Evolutionary conservation across 2,888 invertebrate species (phyloP).

Genomic region (Callosobruchus maculatus): DNA sequence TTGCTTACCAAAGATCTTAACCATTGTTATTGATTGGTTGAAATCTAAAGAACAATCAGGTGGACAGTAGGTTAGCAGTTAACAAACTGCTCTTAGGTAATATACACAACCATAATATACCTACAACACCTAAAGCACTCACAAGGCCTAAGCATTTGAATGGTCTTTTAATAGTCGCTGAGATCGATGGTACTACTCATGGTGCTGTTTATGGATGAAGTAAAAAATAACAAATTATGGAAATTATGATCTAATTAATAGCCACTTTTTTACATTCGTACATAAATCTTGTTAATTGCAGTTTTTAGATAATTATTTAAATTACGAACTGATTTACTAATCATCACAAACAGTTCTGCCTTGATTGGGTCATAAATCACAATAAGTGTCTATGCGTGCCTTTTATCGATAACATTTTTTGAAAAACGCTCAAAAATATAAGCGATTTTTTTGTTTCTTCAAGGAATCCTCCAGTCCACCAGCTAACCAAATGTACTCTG

Average conservation of each 20-base stretch:
- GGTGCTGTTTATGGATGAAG: not conserved
- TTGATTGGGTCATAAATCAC: not conserved
- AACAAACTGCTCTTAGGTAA: too few relatives aligned
- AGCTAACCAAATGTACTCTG: too few relatives aligned
- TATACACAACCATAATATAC: too few relatives aligned
- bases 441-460: too few relatives aligned
- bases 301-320: not conserved
- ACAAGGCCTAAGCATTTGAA: not conserved
- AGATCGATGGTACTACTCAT: not conserved
- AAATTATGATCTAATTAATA: not conserved
- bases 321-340: not conserved
- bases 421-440: too few relatives aligned
- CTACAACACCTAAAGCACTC: not conserved
- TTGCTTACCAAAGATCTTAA: too few relatives aligned
- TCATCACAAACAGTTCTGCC: not conserved
- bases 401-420: too few relatives aligned
- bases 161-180: not conserved
- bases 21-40: too few relatives aligned
- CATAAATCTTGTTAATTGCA: not conserved
- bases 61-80: too few relatives aligned
- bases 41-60: too few relatives aligned
- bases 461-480: too few relatives aligned
- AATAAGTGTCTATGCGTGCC: not conserved
- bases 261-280: not conserved
- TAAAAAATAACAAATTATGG: not conserved